Conservation (phyloP, 1,140 invertebrate species). For the Cotesia glomerata region DNA sequence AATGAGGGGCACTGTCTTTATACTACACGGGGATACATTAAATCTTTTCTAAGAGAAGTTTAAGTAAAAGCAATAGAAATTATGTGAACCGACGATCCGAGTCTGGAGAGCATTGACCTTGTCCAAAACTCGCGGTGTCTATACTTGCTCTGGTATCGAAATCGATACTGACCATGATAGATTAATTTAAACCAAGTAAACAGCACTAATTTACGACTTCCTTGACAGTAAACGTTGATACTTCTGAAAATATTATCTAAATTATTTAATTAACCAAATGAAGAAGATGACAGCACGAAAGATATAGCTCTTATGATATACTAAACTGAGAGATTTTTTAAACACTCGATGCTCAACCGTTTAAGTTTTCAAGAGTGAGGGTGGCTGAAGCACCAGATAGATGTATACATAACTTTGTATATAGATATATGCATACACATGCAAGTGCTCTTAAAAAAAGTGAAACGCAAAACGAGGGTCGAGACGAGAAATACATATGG, state of each 20-base stretch:
- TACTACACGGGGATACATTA: constrained; percentile 1
- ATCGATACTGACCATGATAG: background rate
- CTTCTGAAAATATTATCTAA: too few relatives aligned
- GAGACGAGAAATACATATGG: too few relatives aligned
- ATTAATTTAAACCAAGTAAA: background rate
- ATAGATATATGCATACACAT: background rate
- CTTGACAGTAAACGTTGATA: too few relatives aligned
- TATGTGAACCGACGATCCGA: background rate
- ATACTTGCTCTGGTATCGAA: background rate
- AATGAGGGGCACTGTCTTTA: background rate
- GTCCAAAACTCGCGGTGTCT: background rate
- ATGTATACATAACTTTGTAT: background rate
- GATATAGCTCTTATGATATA: background rate
- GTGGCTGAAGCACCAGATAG: background rate
- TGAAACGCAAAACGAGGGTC: too few relatives aligned
- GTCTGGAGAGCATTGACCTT: constrained; percentile 13
- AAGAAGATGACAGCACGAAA: background rate
- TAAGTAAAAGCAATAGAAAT: too few relatives aligned
- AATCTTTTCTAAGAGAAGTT: constrained; percentile 10
- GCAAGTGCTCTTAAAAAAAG: background rate
- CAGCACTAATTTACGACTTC: too few relatives aligned
- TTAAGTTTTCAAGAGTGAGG: constrained; percentile 9
- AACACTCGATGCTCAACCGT: constrained; percentile 10
- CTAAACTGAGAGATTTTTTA: constrained; percentile 8
- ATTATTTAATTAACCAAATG: too few relatives aligned